Percentiles rank a stretch among this genome's conserved stretches.
These are phyloP conservation scores for Hydrotaea diabolus DNA, from an alignment of 2,888 invertebrate species.

Conservation along the genomic window DNA sequence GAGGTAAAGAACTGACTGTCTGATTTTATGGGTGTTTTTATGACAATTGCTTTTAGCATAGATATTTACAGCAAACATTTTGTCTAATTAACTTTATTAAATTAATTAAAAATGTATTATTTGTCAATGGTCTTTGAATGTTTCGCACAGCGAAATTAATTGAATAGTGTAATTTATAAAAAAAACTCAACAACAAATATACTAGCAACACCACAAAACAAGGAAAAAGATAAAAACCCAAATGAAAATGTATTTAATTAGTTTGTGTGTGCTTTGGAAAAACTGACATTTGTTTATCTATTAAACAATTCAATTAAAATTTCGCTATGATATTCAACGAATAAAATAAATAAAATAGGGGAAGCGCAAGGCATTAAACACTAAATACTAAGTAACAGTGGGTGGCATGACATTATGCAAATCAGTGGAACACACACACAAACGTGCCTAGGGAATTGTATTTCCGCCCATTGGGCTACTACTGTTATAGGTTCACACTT, in stretches of 20 bases:
- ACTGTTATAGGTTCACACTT: too few species aligned
- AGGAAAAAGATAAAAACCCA: not conserved
- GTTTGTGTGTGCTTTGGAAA: constrained; percentile 5
- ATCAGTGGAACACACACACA: too few species aligned
- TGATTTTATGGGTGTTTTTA: not conserved
- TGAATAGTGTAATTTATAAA: not conserved
- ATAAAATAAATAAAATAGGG: not conserved
- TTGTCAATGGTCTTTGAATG: not conserved
- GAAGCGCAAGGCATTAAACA: too few species aligned
- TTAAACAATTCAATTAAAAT: constrained; percentile 19
- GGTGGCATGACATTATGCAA: not conserved
- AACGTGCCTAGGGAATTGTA: too few species aligned
- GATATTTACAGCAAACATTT: not conserved
- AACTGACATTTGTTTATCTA: constrained; percentile 20
- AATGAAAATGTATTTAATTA: constrained; percentile 19
- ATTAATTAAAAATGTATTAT: constrained; percentile 21
- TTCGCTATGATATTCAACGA: not conserved
- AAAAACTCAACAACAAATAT: not conserved
- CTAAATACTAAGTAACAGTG: not conserved
- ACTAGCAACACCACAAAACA: not conserved
- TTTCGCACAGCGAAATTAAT: not conserved
- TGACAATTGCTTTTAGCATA: not conserved
- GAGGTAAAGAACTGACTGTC: not conserved
- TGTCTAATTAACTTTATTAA: constrained; percentile 16
- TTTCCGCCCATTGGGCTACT: too few species aligned